phyloP scores from a whole-genome alignment of 2,113 vertebrate species.

The Vireo altiloquus region DNA sequence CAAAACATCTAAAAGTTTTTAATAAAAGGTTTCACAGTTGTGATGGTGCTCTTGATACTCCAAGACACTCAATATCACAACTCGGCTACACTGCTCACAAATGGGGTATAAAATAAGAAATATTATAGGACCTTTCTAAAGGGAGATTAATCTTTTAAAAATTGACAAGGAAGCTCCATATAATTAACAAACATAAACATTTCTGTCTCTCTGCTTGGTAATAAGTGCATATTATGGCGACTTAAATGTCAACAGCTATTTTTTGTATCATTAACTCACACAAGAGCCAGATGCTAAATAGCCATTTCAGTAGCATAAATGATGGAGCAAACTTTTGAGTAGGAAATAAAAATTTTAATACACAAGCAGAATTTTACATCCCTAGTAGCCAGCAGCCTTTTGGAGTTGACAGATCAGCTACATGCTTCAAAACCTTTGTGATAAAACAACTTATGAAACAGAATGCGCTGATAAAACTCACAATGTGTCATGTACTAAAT shows the following conservation, averaged over 20 bases:
- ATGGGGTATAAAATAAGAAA: background rate
- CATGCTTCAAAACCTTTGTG: background rate
- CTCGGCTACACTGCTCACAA: background rate
- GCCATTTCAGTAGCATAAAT: background rate
- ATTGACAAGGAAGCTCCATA: background rate
- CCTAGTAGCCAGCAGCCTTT: background rate
- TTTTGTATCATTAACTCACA: background rate
- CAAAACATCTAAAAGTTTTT: background rate
- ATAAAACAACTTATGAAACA: background rate
- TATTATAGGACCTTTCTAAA: background rate
- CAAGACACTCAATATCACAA: background rate
- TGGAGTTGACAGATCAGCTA: background rate
- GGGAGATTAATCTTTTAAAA: background rate
- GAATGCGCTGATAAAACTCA: background rate
- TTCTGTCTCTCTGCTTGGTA: background rate
- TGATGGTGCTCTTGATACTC: background rate
- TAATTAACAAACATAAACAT: constrained; percentile 16
- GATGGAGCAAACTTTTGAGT: background rate
- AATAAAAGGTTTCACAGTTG: background rate
- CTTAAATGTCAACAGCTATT: background rate
- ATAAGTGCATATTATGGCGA: background rate
- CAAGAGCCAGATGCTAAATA: background rate
- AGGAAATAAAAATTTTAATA: background rate
- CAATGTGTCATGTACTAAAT: rapidly evolving
- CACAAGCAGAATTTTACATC: background rate